Evolutionary conservation across 2,797 vertebrate species (phyloP), one percentile per base, ranked within the genome.

Genomic region (Cottoperca gobio): DNA sequence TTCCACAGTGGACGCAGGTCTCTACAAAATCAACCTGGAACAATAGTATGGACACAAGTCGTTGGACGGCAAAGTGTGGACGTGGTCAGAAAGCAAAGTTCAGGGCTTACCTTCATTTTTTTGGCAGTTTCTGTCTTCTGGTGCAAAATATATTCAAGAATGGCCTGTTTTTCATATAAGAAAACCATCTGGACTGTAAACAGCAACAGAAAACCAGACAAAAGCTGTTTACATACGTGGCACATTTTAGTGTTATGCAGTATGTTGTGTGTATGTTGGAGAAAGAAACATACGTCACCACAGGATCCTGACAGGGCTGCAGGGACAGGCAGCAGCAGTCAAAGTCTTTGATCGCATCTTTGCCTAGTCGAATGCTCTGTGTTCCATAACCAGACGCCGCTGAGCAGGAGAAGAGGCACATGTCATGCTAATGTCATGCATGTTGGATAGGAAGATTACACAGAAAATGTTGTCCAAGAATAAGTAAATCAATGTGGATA

Each of bases 301-400:
- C 96, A 0, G 97, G 97, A 60, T 96, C 91, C 21, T 95, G 94
- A 82, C 97, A 98, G 2, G 97, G 95, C 86, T 98, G 97, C 79
- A 98, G 88, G 0, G 97, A 97, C 3, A 98, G 94, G 70, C 95
- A 97, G 79, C 97, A 98, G 86, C 97, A 98, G 87, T 97, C 97
- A 19, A 97, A 98, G 88, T 98, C 97, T 85, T 98, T 98, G 57
- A 97, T 96, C 0, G 97, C 96, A 35, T 98, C 97, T 86, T 96
- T 96, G 28, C 97, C 97, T 79, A 98, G 88, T 3, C 97, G 95
- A 12, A 97, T 91, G 67, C 96, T 96, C 90, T 97, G 97, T 3
- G 97, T 98, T 5, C 97, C 97, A 0, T 98, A 98, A 54, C 97
- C 97, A 0, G 97, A 98, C 4, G 96, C 93, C 48, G 95, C 97